Evolutionary conservation across 2,888 invertebrate genomes (phyloP).

Genomic region (Spilarctia lutea): DNA sequence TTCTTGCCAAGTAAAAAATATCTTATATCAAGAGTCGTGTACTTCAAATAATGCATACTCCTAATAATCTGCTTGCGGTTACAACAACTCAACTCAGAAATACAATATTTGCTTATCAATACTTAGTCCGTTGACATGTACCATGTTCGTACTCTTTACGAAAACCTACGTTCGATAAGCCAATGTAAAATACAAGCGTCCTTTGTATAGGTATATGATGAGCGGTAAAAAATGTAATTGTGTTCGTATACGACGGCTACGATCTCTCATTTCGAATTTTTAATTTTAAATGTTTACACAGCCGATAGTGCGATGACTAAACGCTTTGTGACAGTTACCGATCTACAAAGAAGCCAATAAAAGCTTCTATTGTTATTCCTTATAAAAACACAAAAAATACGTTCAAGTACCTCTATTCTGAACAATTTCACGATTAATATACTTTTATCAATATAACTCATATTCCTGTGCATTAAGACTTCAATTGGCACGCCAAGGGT

Average conservation of each 20-base stretch:
- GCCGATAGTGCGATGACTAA: constrained; percentile 75
- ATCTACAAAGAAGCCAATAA: constrained; percentile 82
- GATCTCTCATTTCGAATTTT: constrained; percentile 44
- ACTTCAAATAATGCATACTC: not conserved
- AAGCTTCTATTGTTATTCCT: constrained; percentile 73
- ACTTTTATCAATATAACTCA: constrained; percentile 29
- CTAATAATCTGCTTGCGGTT: not conserved
- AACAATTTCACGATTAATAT: constrained; percentile 32
- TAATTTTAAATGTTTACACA: constrained; percentile 73
- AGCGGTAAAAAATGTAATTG: not conserved
- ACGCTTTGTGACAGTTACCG: constrained; percentile 78
- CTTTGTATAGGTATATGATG: not conserved
- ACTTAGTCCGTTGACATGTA: not conserved
- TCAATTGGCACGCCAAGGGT: constrained; percentile 31
- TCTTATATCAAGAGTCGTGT: not conserved
- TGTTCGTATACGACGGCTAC: constrained; percentile 1
- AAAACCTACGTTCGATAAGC: not conserved
- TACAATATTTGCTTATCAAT: not conserved
- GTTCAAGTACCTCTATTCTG: constrained; percentile 59
- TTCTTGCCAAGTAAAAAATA: not conserved
- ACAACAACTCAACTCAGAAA: not conserved
- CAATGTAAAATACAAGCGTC: not conserved
- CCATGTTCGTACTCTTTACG: not conserved
- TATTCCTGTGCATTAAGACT: constrained; percentile 42
- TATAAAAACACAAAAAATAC: constrained; percentile 71